Percentiles rank a stretch among this genome's conserved stretches.
Evolutionary conservation across 92 coral and sea anemone species (phyloP).

Genomic region (Montipora capitata): DNA sequence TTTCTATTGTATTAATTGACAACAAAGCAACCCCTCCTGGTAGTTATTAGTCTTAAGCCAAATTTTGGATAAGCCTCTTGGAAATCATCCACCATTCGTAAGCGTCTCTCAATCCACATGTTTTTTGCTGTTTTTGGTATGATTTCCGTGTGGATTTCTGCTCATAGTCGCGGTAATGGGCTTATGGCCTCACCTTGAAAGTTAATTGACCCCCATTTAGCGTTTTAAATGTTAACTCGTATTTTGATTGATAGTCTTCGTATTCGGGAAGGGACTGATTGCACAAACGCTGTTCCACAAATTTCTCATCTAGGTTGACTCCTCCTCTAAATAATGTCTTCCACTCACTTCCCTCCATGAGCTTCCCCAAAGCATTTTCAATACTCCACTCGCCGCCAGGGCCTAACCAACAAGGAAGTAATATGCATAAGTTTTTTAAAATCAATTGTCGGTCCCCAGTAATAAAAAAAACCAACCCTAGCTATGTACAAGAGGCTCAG

Average conservation of each 20-base stretch:
- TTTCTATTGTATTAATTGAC: too few species aligned
- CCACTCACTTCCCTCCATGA: background rate
- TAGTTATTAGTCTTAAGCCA: too few species aligned
- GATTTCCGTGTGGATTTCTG: too few species aligned
- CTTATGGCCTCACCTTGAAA: background rate
- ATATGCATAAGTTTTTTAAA: background rate
- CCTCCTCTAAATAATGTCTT: background rate
- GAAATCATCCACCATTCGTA: too few species aligned
- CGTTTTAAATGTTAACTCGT: constrained; percentile 5
- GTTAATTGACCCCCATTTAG: background rate
- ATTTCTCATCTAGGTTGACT: background rate
- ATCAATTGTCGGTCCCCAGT: too few species aligned
- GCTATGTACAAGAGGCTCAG: too few species aligned
- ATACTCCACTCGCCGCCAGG: background rate
- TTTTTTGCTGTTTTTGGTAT: too few species aligned
- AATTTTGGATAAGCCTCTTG: too few species aligned
- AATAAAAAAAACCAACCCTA: too few species aligned
- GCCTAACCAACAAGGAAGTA: background rate
- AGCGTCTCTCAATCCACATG: too few species aligned
- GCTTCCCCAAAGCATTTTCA: background rate
- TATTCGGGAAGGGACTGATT: constrained; percentile 17
- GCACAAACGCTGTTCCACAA: background rate
- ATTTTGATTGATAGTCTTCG: constrained; percentile 3
- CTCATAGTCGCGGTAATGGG: too few species aligned
- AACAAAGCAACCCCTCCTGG: too few species aligned